Evolutionary conservation across 1,140 invertebrate species (phyloP).

Genomic region (Armadillidium nasatum): DNA sequence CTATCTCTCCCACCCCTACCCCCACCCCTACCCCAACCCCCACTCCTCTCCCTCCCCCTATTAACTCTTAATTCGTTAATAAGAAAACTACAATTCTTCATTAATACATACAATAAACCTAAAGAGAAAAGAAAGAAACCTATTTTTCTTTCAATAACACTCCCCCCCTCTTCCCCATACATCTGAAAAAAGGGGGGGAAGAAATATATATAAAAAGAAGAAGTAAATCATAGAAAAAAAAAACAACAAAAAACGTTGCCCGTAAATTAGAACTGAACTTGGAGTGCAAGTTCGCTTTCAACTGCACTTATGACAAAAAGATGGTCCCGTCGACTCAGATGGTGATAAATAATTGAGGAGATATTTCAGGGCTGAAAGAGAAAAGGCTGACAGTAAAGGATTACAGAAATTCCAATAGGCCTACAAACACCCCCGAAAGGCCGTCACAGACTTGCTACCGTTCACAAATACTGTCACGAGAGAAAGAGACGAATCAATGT

Average conservation of each 20-base stretch:
- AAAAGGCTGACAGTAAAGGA: neutral
- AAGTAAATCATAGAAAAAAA: neutral
- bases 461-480: neutral
- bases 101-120: too few relatives aligned
- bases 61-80: too few relatives aligned
- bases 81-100: too few relatives aligned
- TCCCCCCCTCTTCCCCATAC: too few relatives aligned
- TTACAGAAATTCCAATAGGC: slow-evolving; percentile 7
- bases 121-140: too few relatives aligned
- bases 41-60: too few relatives aligned
- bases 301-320: slow-evolving; percentile 12
- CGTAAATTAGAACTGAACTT: slow-evolving; percentile 2
- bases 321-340: neutral
- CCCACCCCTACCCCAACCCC: too few relatives aligned
- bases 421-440: neutral
- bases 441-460: neutral
- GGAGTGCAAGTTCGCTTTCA: neutral
- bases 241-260: neutral
- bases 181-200: too few relatives aligned
- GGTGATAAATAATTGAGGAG: slow-evolving; percentile 12
- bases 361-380: slow-evolving; percentile 4
- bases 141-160: too few relatives aligned
- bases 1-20: too few relatives aligned
- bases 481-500: neutral
- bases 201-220: too few relatives aligned